Conservation (phyloP, 2,888 invertebrate genomes). For the Dichetophora obliterata region DNA sequence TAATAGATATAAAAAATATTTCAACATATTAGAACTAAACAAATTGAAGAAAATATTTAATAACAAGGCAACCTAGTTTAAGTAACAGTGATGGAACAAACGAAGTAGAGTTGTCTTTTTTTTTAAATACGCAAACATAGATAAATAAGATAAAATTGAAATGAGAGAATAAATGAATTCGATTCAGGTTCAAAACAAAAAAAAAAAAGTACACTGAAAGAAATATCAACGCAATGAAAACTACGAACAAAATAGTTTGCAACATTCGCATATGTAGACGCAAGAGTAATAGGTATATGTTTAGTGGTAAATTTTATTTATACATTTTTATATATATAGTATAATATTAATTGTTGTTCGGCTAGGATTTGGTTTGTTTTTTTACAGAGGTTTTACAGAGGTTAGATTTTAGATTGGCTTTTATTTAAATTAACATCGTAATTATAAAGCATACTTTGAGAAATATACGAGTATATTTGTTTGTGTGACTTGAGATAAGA, state of each 20-base stretch:
- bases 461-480: not conserved
- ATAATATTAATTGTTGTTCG: too few relatives aligned
- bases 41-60: not conserved
- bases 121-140: conserved; percentile 11
- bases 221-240: not conserved
- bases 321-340: not conserved
- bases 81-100: not conserved
- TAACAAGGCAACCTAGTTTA: conserved; percentile 13
- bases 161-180: not conserved
- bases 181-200: too few relatives aligned
- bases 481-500: not conserved
- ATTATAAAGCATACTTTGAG: not conserved
- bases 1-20: conserved; percentile 12
- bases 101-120: too few relatives aligned
- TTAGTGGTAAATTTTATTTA: not conserved
- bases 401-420: not conserved
- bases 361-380: not conserved
- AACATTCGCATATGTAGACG: conserved; percentile 11
- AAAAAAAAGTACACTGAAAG: not conserved
- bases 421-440: not conserved
- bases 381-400: conserved; percentile 14
- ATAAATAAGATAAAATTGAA: not conserved
- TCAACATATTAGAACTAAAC: not conserved
- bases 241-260: not conserved
- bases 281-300: too few relatives aligned